Evolutionary conservation across 2,113 vertebrate genomes (phyloP).

Genomic region (Myanophis thanlyinensis): DNA sequence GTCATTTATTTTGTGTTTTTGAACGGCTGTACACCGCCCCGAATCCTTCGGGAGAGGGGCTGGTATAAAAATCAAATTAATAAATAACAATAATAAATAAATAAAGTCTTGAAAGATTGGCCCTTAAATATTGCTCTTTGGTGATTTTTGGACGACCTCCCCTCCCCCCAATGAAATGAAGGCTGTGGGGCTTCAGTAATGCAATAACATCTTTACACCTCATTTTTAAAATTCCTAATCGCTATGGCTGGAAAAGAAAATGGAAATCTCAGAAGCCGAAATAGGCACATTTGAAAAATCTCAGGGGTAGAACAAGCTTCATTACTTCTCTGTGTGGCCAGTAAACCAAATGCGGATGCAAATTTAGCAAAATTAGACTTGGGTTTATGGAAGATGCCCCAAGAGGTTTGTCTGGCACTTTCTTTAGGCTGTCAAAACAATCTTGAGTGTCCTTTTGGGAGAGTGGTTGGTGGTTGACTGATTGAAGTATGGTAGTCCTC

Average conservation of each 20-base stretch:
- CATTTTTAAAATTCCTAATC: not conserved
- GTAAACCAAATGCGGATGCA: not conserved
- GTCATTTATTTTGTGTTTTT: too few relatives aligned
- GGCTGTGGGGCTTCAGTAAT: not conserved
- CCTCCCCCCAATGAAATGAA: not conserved
- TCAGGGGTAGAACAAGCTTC: not conserved
- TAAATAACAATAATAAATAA: too few relatives aligned
- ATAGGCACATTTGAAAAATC: not conserved
- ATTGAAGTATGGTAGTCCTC: not conserved
- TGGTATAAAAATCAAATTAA: too few relatives aligned
- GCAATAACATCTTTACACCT: not conserved
- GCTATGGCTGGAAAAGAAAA: not conserved
- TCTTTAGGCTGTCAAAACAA: not conserved
- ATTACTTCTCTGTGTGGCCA: not conserved
- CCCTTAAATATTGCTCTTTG: not conserved
- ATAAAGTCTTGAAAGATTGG: not conserved
- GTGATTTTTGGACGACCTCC: fast-evolving
- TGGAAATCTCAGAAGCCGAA: not conserved
- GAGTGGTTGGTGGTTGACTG: not conserved
- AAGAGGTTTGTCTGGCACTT: not conserved
- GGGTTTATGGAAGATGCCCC: not conserved
- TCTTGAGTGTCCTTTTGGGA: not conserved
- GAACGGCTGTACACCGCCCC: too few relatives aligned
- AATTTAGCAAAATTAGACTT: not conserved
- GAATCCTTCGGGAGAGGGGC: too few relatives aligned